A percentile compares a stretch with the other conserved stretches of the same genome.
These are phyloP conservation scores for Drosophila funebris DNA, from an alignment of 1,140 invertebrate species.

Conservation along the genomic window DNA sequence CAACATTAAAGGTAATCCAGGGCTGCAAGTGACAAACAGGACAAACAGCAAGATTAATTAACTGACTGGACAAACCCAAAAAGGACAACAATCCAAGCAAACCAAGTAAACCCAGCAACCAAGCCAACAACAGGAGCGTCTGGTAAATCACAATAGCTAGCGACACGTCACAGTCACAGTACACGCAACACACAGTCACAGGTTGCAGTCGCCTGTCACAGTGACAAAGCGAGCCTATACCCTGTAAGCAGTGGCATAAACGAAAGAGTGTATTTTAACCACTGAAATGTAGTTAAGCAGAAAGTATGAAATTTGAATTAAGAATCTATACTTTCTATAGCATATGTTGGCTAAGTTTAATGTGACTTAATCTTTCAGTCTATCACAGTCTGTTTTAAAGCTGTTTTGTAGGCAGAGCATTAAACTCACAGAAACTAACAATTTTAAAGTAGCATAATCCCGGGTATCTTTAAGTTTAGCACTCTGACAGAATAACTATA, in stretches of 20 bases:
- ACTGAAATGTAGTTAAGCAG: too few species aligned
- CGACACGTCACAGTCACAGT: conserved; percentile 6
- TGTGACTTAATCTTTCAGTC: background rate
- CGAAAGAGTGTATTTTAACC: too few species aligned
- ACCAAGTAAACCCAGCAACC: too few species aligned
- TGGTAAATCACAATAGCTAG: conserved; percentile 26
- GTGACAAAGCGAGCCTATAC: background rate
- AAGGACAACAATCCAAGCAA: conserved; percentile 7
- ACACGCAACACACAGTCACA: conserved; percentile 3
- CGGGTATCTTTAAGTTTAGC: too few species aligned
- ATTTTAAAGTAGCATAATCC: too few species aligned
- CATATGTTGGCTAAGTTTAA: too few species aligned
- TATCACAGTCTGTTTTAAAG: background rate
- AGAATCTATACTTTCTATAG: too few species aligned
- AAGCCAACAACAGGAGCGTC: background rate
- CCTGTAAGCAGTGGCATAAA: too few species aligned
- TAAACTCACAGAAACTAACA: too few species aligned
- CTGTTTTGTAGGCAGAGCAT: too few species aligned
- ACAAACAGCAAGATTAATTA: conserved; percentile 73
- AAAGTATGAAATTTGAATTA: too few species aligned
- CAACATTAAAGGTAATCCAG: conserved; percentile 45
- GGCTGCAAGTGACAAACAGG: conserved; percentile 62
- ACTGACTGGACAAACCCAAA: conserved; percentile 46
- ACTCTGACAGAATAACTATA: too few species aligned
- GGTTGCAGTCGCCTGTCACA: background rate